Percentiles rank a stretch among this genome's conserved stretches.
Evolutionary conservation across 2,797 vertebrate species (phyloP).

Genomic region (Lophius americanus): DNA sequence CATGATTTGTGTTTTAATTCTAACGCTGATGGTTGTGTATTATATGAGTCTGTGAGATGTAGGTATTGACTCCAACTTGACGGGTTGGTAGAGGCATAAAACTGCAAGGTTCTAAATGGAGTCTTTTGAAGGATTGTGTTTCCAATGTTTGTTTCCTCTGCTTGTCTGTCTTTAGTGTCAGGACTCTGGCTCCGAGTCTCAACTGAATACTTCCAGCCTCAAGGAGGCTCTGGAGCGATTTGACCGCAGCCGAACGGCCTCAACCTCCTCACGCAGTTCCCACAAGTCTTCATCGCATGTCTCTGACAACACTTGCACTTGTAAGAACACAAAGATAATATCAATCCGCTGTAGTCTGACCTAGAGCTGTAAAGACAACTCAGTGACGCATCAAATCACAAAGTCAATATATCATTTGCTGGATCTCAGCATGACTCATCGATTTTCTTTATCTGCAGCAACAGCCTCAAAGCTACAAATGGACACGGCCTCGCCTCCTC

Average conservation of each 20-base stretch:
- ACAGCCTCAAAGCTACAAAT: slow-evolving; percentile 93
- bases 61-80: background rate
- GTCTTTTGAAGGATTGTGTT: background rate
- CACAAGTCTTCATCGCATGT: slow-evolving; percentile 93
- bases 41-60: too few species aligned
- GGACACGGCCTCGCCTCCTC: slow-evolving; percentile 91
- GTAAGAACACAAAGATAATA: slow-evolving; percentile 78
- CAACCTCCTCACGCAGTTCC: slow-evolving; percentile 93
- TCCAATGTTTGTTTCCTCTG: slow-evolving; percentile 1
- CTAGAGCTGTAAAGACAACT: background rate
- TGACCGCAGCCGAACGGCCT: slow-evolving; percentile 90
- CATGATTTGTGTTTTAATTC: too few species aligned
- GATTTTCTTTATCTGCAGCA: slow-evolving; percentile 76
- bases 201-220: slow-evolving; percentile 93
- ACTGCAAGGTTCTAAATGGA: background rate
- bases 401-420: background rate
- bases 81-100: background rate
- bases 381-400: background rate
- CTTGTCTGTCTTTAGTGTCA: slow-evolving; percentile 80
- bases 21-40: too few species aligned
- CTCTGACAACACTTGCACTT: slow-evolving; percentile 91
- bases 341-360: background rate
- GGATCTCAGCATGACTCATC: background rate
- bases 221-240: slow-evolving; percentile 95
- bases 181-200: slow-evolving; percentile 92